A percentile compares a stretch with the other conserved stretches of the same genome.
Evolutionary conservation across 1,140 invertebrate genomes (phyloP).

Genomic region (Metaphire vulgaris): DNA sequence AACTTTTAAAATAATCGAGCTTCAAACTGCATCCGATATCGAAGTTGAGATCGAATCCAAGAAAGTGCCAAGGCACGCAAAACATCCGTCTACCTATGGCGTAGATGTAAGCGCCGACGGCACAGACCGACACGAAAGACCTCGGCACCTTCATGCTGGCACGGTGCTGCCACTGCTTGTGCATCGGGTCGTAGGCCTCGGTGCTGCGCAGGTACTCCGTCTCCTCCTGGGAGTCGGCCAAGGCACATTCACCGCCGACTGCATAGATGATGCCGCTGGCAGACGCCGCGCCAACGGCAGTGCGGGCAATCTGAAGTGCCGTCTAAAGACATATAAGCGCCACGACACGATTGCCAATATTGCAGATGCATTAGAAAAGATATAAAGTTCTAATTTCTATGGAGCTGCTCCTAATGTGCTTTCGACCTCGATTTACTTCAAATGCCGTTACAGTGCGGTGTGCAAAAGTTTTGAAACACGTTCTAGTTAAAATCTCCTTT

Average conservation of each 20-base stretch:
- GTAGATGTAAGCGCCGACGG: conserved; percentile 74
- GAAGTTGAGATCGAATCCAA: too few relatives aligned
- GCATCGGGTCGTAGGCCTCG: conserved; percentile 66
- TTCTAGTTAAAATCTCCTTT: too few relatives aligned
- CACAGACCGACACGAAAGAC: conserved; percentile 83
- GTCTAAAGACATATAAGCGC: conserved; percentile 37
- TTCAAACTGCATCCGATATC: too few relatives aligned
- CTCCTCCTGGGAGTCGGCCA: conserved; percentile 51
- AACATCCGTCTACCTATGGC: conserved; percentile 73
- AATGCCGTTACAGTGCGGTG: too few relatives aligned
- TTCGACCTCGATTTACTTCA: too few relatives aligned
- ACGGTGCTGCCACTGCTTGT: conserved; percentile 55
- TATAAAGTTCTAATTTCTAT: too few relatives aligned
- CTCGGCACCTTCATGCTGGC: conserved; percentile 73
- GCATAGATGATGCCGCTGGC: conserved; percentile 45
- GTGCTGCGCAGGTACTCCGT: conserved; percentile 82
- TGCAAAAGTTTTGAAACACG: too few relatives aligned
- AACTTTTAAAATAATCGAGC: too few relatives aligned
- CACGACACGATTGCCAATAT: too few relatives aligned
- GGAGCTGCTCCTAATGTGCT: too few relatives aligned
- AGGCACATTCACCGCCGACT: conserved; percentile 58
- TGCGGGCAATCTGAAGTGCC: conserved; percentile 46
- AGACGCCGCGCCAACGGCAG: conserved; percentile 43
- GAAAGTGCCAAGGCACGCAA: too few relatives aligned
- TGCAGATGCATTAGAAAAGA: too few relatives aligned